Percentiles rank a stretch among this genome's conserved stretches.
These are phyloP conservation scores for Tetraneura akinire DNA, from an alignment of 1,140 invertebrate species.

Conservation along the genomic window DNA sequence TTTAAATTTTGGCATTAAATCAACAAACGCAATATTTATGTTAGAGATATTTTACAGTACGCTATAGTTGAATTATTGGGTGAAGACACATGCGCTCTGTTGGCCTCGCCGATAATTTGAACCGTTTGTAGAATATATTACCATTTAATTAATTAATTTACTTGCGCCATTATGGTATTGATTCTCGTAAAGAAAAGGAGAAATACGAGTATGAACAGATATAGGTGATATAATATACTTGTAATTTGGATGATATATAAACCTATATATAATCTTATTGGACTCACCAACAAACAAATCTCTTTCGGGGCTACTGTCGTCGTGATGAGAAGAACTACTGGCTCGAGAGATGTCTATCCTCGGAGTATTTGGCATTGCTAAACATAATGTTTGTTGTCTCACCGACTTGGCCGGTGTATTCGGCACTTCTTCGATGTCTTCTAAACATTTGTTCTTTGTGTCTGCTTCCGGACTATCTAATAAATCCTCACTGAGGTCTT, in stretches of 20 bases:
- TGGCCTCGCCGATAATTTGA: too few species aligned
- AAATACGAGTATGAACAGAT: not conserved
- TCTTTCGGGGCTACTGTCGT: conserved; percentile 76
- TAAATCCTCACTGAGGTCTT: conserved; percentile 80
- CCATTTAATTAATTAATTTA: too few species aligned
- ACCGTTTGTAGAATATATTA: too few species aligned
- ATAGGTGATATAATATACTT: not conserved
- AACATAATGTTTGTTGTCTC: conserved; percentile 56
- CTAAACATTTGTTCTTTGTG: conserved; percentile 61
- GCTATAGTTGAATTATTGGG: not conserved
- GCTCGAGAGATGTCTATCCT: conserved; percentile 84
- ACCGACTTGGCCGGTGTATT: conserved; percentile 54
- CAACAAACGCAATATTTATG: conserved; percentile 6
- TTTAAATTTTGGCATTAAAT: conserved; percentile 6
- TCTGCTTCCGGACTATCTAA: conserved; percentile 66
- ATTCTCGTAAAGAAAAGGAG: not conserved
- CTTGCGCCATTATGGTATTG: too few species aligned
- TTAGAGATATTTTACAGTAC: not conserved
- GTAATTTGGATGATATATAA: too few species aligned
- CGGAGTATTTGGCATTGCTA: conserved; percentile 61
- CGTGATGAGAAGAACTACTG: conserved; percentile 81
- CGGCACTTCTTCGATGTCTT: conserved; percentile 70
- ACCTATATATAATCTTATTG: not conserved
- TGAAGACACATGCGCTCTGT: too few species aligned
- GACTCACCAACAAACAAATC: conserved; percentile 65